These are phyloP conservation scores for Penaeus chinensis DNA, from an alignment of 1,140 invertebrate species.

Conservation along the genomic window DNA sequence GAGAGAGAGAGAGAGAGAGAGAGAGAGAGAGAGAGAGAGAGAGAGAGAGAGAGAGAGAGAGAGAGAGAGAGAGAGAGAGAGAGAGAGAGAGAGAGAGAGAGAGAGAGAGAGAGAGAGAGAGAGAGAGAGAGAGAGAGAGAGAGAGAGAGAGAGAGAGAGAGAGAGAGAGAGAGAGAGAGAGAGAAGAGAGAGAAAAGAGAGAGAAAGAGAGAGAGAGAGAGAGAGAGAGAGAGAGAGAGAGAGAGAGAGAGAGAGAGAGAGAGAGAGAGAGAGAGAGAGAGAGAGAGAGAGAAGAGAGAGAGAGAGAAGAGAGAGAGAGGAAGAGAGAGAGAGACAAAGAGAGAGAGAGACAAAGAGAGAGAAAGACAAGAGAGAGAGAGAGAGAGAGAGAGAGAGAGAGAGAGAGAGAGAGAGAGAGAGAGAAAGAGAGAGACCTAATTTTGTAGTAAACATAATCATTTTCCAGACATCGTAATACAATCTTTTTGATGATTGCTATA, in stretches of 20 bases:
- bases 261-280: not conserved
- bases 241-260: not conserved
- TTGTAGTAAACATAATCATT: no score
- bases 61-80: not conserved
- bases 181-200: not conserved
- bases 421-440: not conserved
- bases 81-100: not conserved
- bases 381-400: not conserved
- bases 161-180: not conserved
- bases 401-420: not conserved
- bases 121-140: not conserved
- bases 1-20: not conserved
- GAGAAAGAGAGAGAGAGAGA: not conserved
- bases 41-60: not conserved
- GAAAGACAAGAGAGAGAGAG: not conserved
- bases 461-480: no score
- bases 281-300: not conserved
- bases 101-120: no score
- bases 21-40: not conserved
- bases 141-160: not conserved
- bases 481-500: no score
- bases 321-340: not conserved
- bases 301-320: not conserved
- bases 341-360: not conserved
- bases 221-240: slow-evolving; percentile 5